phyloP scores from a whole-genome alignment of 2,888 invertebrate species.

The Dolichopus griseipennis region DNA sequence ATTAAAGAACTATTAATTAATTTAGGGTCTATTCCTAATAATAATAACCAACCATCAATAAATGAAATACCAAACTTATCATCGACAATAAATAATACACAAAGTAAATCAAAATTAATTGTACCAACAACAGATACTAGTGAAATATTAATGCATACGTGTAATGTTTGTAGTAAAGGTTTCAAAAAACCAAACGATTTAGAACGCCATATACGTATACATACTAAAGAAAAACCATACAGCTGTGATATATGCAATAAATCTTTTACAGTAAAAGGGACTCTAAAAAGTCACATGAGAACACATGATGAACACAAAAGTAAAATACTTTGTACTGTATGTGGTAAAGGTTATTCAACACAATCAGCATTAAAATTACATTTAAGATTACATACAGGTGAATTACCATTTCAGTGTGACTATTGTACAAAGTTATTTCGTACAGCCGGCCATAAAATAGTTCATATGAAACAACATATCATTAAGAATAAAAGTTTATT shows the following conservation, averaged over 20 bases:
- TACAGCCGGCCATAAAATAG: conserved; percentile 32
- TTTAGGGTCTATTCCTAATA: neutral
- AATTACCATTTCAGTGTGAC: conserved; percentile 31
- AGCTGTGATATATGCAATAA: conserved; percentile 24
- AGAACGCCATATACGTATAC: conserved; percentile 28
- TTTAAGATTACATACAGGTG: conserved; percentile 33
- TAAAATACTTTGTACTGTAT: conserved; percentile 26
- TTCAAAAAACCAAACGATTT: conserved; percentile 30
- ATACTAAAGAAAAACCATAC: conserved; percentile 28
- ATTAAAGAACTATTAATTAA: conserved; percentile 11
- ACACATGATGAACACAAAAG: conserved; percentile 23
- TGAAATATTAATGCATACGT: conserved; percentile 21
- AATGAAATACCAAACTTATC: conserved; percentile 13
- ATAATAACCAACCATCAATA: conserved; percentile 14
- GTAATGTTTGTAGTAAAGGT: conserved; percentile 27
- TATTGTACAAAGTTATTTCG: conserved; percentile 30
- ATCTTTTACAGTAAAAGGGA: conserved; percentile 25
- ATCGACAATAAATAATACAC: conserved; percentile 7
- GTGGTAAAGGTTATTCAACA: conserved; percentile 29
- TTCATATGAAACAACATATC: conserved; percentile 22
- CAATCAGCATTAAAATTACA: conserved; percentile 30
- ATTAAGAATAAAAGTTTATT: no score
- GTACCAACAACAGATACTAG: neutral
- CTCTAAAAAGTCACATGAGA: conserved; percentile 24
- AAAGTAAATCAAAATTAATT: conserved; percentile 11